Evolutionary conservation across 2,888 invertebrate genomes (phyloP).

Genomic region (Horisme vitalbata): DNA sequence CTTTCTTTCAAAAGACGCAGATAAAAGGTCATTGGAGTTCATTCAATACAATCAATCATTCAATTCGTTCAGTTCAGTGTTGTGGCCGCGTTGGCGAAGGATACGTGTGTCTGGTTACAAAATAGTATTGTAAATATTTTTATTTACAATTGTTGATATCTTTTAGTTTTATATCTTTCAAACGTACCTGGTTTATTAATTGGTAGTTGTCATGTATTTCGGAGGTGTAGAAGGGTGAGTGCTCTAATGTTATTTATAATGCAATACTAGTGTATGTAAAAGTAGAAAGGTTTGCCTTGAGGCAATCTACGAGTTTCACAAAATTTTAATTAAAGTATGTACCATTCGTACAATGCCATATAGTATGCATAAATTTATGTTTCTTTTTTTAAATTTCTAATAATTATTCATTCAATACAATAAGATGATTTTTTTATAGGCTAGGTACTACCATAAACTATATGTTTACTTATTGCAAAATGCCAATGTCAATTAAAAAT

Average conservation of each 20-base stretch:
- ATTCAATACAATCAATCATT: constrained; percentile 13
- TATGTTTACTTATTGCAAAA: too few relatives aligned
- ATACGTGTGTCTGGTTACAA: constrained; percentile 29
- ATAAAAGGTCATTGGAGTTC: too few relatives aligned
- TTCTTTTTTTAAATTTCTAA: too few relatives aligned
- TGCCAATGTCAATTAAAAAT: too few relatives aligned
- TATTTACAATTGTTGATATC: constrained; percentile 3
- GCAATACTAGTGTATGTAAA: constrained; percentile 45
- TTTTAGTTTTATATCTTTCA: background rate
- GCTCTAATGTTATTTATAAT: constrained; percentile 23
- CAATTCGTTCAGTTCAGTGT: constrained; percentile 40
- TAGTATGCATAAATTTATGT: too few relatives aligned
- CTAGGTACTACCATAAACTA: too few relatives aligned
- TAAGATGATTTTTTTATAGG: too few relatives aligned
- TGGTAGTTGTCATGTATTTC: constrained; percentile 50
- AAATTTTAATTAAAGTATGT: constrained; percentile 27
- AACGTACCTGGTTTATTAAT: background rate
- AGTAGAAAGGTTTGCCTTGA: constrained; percentile 75
- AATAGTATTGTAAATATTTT: background rate
- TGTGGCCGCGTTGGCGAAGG: constrained; percentile 47
- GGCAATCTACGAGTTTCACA: constrained; percentile 54
- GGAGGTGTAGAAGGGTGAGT: constrained; percentile 76
- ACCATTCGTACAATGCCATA: too few relatives aligned
- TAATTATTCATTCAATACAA: too few relatives aligned
- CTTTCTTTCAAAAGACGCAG: too few relatives aligned